Evolutionary conservation across 2,113 vertebrate species (phyloP).

Genomic region (Mastomys coucha): DNA sequence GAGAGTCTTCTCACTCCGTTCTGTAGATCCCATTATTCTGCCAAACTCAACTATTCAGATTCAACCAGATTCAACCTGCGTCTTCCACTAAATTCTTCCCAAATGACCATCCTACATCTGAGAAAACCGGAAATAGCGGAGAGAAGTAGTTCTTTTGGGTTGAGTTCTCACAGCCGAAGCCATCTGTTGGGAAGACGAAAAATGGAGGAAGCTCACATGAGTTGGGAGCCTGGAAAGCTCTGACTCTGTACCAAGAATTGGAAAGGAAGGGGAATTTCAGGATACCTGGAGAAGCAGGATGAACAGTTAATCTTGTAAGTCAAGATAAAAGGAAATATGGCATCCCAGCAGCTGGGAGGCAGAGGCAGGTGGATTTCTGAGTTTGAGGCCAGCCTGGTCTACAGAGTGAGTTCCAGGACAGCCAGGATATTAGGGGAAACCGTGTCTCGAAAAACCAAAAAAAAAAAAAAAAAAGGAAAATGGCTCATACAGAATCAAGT

Average conservation of each 20-base stretch:
- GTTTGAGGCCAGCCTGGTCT: too few relatives aligned
- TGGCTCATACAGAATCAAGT: background rate
- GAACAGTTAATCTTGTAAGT: background rate
- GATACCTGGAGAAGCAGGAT: background rate
- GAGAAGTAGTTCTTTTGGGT: background rate
- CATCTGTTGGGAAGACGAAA: background rate
- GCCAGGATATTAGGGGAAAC: too few relatives aligned
- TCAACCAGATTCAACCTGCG: too few relatives aligned
- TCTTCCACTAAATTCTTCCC: background rate
- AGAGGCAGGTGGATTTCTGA: too few relatives aligned
- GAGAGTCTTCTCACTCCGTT: background rate
- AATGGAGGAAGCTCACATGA: background rate
- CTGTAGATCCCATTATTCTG: background rate
- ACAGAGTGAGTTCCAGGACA: too few relatives aligned
- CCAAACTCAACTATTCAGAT: background rate
- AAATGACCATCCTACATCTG: background rate
- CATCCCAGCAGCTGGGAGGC: too few relatives aligned
- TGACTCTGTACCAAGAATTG: background rate
- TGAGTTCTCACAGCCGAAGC: background rate
- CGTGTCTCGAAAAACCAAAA: too few relatives aligned
- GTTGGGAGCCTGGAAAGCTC: background rate
- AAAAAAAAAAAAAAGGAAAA: too few relatives aligned
- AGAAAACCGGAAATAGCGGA: slow-evolving; percentile 11
- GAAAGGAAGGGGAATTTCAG: background rate
- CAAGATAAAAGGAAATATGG: background rate